Evolutionary conservation across 30 jellyfish, hydroid and myxozoan species (phyloP).

Genomic region (Aurelia aurita): DNA sequence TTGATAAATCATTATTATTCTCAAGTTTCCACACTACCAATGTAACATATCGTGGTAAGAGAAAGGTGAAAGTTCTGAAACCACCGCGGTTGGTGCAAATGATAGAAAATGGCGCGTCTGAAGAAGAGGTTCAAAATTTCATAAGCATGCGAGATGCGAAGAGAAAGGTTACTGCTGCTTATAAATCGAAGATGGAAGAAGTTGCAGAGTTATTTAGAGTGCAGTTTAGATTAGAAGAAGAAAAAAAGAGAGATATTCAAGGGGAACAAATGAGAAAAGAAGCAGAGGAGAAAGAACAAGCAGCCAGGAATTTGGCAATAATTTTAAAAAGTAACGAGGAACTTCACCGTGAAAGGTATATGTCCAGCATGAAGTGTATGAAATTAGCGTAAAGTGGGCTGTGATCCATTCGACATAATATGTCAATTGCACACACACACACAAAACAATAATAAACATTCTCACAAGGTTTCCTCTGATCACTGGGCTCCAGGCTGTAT

Average conservation of each 20-base stretch:
- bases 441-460: too few relatives aligned
- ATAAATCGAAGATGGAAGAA: slow-evolving; percentile 68
- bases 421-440: too few relatives aligned
- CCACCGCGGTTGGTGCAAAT: slow-evolving; percentile 36
- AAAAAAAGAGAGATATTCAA: slow-evolving; percentile 61
- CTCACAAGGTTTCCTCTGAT: too few relatives aligned
- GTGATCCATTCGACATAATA: too few relatives aligned
- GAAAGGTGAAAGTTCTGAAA: slow-evolving; percentile 11
- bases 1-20: not conserved
- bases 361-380: not conserved
- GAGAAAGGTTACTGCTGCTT: slow-evolving; percentile 56
- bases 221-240: slow-evolving; percentile 63
- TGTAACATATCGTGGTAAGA: slow-evolving; percentile 27
- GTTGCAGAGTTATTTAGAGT: slow-evolving; percentile 61
- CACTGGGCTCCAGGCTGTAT: too few relatives aligned
- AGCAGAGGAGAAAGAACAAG: slow-evolving; percentile 67
- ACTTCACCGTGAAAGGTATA: slow-evolving; percentile 69
- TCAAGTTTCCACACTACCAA: slow-evolving; percentile 35
- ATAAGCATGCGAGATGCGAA: slow-evolving; percentile 23
- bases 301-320: slow-evolving; percentile 48
- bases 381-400: too few relatives aligned
- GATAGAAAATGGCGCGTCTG: slow-evolving; percentile 50
- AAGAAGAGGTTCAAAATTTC: slow-evolving; percentile 48
- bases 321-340: slow-evolving; percentile 77
- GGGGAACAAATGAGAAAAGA: slow-evolving; percentile 82